Conservation (phyloP, 2,113 vertebrate species). For the Tragulus kanchil region DNA sequence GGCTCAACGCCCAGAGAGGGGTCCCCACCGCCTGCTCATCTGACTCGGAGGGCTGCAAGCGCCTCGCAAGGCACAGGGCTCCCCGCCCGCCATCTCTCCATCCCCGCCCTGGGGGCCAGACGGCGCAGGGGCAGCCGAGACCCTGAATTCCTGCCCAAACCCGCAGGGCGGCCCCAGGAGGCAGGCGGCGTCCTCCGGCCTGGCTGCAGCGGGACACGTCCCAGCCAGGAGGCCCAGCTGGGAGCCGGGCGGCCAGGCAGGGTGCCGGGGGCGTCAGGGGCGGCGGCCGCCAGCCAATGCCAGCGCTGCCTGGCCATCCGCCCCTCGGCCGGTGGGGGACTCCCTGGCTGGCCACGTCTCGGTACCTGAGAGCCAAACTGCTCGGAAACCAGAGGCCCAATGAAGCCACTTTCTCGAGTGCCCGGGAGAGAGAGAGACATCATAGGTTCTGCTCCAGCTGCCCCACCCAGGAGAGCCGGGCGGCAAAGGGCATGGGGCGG, state of each 20-base stretch:
- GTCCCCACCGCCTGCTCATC: fast-evolving
- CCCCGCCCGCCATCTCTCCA: background rate
- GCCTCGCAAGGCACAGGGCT: fast-evolving
- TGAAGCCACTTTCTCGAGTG: conserved; percentile 73
- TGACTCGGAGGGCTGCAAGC: background rate
- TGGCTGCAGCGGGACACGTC: background rate
- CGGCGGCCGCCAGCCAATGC: conserved; percentile 38
- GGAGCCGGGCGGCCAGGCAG: background rate
- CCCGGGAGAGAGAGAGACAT: background rate
- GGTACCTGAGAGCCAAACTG: conserved; percentile 78
- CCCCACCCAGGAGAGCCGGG: fast-evolving
- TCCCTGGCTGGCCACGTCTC: conserved; percentile 73
- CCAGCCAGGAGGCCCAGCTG: background rate
- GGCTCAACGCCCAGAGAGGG: background rate
- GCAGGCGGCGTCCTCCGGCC: background rate
- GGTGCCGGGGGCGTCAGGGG: background rate
- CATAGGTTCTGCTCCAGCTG: fast-evolving
- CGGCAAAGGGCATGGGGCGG: fast-evolving
- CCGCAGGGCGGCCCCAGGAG: background rate
- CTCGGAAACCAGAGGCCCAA: conserved; percentile 76
- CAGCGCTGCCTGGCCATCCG: conserved; percentile 60
- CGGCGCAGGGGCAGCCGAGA: fast-evolving
- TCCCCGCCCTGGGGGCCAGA: background rate
- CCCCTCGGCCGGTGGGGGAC: conserved; percentile 77
- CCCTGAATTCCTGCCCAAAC: background rate